Evolutionary conservation across 1,140 invertebrate genomes (phyloP).

Genomic region (Drosophila paulistorum): DNA sequence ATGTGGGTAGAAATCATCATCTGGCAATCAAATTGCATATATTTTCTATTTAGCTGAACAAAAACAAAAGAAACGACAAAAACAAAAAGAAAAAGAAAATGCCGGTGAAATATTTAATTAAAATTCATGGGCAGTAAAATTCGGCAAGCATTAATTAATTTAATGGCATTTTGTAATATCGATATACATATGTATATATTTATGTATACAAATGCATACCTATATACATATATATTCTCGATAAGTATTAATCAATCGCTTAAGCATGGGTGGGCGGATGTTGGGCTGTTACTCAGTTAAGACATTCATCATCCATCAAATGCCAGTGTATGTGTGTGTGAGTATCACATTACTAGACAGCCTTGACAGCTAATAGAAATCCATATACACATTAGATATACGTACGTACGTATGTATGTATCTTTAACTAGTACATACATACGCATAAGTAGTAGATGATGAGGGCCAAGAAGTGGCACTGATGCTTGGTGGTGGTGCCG

Average conservation of each 20-base stretch:
- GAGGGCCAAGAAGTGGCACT: neutral
- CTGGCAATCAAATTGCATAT: constrained; percentile 7
- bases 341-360: constrained; percentile 7
- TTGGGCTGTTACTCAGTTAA: neutral
- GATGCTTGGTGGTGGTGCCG: too few species aligned
- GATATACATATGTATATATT: neutral
- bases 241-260: constrained; percentile 4
- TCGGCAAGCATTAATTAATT: constrained; percentile 25
- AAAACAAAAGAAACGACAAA: neutral
- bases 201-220: neutral
- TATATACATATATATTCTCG: neutral
- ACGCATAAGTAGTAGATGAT: constrained; percentile 4
- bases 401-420: neutral
- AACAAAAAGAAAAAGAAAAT: neutral
- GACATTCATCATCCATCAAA: constrained; percentile 14
- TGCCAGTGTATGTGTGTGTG: neutral
- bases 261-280: neutral
- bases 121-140: constrained; percentile 25
- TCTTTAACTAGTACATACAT: too few species aligned
- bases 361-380: constrained; percentile 11
- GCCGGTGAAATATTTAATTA: constrained; percentile 42
- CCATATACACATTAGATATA: neutral
- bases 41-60: neutral
- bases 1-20: constrained; percentile 1
- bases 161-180: constrained; percentile 8